These are phyloP conservation scores for Conops quadrifasciatus DNA, from an alignment of 2,888 invertebrate species.

Conservation along the genomic window DNA sequence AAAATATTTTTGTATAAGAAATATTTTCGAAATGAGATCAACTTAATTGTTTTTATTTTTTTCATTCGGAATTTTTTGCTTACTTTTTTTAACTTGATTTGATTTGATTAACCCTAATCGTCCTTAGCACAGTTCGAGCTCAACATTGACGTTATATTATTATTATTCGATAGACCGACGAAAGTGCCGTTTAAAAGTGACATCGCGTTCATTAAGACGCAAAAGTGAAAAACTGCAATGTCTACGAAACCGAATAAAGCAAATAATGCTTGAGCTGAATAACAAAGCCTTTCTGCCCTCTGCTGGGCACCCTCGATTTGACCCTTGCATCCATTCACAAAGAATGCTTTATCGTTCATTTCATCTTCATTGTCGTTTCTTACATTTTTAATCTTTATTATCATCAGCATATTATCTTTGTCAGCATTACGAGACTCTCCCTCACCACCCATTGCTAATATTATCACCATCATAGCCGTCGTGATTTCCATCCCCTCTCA, in stretches of 20 bases:
- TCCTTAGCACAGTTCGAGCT: too few species aligned
- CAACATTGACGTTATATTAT: too few species aligned
- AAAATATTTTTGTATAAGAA: too few species aligned
- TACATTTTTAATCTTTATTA: not conserved
- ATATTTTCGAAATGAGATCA: too few species aligned
- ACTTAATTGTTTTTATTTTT: too few species aligned
- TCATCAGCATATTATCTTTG: not conserved
- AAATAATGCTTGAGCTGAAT: slow-evolving; percentile 8
- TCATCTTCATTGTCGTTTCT: not conserved
- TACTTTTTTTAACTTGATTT: too few species aligned
- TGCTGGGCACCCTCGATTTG: not conserved
- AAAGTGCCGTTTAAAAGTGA: too few species aligned
- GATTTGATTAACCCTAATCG: too few species aligned
- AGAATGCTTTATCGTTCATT: not conserved
- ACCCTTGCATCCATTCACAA: not conserved
- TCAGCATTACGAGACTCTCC: not conserved
- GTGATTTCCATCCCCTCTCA: not conserved
- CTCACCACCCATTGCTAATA: not conserved
- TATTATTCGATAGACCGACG: too few species aligned
- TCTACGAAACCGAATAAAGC: not conserved
- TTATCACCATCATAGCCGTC: not conserved
- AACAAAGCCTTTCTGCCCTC: not conserved
- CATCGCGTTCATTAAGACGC: too few species aligned
- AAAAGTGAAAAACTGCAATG: too few species aligned
- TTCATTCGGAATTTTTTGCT: too few species aligned